These are phyloP conservation scores for Halcyon senegalensis DNA, from an alignment of 2,113 vertebrate genomes.

Conservation along the genomic window DNA sequence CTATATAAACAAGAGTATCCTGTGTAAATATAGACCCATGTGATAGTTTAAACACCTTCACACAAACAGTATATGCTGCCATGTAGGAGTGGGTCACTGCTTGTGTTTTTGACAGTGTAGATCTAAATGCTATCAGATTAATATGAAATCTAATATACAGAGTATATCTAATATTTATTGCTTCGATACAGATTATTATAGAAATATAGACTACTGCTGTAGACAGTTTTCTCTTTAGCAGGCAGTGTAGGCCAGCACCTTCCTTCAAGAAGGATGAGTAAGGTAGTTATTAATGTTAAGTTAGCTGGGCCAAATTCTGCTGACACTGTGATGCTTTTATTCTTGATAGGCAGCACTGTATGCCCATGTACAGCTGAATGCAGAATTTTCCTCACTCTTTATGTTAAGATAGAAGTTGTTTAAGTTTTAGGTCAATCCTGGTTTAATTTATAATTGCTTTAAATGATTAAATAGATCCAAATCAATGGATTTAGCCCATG, in stretches of 20 bases:
- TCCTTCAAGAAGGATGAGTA: not conserved
- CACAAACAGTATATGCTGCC: not conserved
- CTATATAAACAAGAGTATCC: not conserved
- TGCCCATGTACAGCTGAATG: not conserved
- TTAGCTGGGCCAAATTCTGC: conserved; percentile 8
- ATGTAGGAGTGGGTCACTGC: conserved; percentile 40
- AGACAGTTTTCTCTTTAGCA: conserved; percentile 35
- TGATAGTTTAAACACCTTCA: conserved; percentile 7
- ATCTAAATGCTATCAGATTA: conserved; percentile 61
- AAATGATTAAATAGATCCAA: not conserved
- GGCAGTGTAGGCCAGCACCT: not conserved
- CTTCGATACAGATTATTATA: conserved; percentile 36
- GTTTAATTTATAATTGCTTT: not conserved
- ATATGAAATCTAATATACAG: conserved; percentile 59
- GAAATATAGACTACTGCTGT: conserved; percentile 10
- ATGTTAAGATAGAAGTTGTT: not conserved
- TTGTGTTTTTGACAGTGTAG: conserved; percentile 57
- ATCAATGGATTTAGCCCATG: not conserved
- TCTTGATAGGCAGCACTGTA: not conserved
- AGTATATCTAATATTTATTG: conserved; percentile 73
- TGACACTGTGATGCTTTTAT: not conserved
- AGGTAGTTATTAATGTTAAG: not conserved
- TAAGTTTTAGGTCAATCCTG: not conserved
- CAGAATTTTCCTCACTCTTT: not conserved
- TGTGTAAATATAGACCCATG: conserved; percentile 16